phyloP scores from a whole-genome alignment of 2,113 vertebrate genomes.

The Mesitornis unicolor region DNA sequence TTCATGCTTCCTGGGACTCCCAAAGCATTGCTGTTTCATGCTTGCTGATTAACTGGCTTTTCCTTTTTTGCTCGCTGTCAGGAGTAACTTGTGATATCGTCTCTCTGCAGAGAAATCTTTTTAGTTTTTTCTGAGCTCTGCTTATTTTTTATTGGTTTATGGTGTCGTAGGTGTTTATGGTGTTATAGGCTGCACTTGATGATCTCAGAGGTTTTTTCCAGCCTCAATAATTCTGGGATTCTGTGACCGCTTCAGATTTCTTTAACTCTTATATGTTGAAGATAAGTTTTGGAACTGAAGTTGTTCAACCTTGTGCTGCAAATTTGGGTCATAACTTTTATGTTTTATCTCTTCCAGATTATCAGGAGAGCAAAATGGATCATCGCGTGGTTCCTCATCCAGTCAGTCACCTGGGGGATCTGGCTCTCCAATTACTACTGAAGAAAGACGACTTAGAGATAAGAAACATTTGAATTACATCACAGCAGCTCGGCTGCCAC shows the following conservation, averaged over 20 bases:
- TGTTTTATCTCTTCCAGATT: conserved; percentile 66
- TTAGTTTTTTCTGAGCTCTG: not conserved
- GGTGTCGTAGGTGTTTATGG: not conserved
- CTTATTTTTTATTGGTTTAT: not conserved
- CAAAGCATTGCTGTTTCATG: not conserved
- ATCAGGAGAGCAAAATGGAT: conserved; percentile 49
- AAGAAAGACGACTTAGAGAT: conserved; percentile 77
- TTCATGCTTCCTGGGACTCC: not conserved
- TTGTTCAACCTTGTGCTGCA: not conserved
- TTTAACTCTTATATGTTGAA: not conserved
- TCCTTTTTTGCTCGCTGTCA: not conserved
- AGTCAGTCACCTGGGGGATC: conserved; percentile 53
- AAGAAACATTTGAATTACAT: conserved; percentile 90
- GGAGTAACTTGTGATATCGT: not conserved
- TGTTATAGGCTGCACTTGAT: too few species aligned
- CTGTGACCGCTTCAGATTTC: not conserved
- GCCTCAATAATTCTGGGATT: too few species aligned
- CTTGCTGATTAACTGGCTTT: not conserved
- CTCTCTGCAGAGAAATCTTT: not conserved
- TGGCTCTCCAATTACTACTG: conserved; percentile 62
- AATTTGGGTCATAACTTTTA: not conserved
- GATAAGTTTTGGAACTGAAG: not conserved
- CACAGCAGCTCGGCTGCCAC: conserved; percentile 86
- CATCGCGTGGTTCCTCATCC: conserved; percentile 65
- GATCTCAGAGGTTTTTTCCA: too few species aligned